Percentiles rank a stretch among this genome's conserved stretches.
Conservation (phyloP, 2,888 invertebrate genomes). For the Nymphalis c-album region DNA sequence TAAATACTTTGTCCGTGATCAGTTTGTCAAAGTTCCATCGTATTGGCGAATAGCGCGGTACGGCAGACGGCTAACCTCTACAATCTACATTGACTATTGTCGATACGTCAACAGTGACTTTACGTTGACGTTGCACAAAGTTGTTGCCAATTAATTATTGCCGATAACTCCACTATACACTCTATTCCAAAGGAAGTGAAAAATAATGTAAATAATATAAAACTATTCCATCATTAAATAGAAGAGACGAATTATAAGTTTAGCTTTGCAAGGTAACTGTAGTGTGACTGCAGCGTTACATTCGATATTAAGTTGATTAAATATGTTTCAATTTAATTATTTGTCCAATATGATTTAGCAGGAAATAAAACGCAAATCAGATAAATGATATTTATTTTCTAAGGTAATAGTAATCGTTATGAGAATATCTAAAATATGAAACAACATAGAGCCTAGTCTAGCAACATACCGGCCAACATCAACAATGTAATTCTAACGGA, state of each 20-base stretch:
- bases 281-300: too few species aligned
- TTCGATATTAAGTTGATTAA: too few species aligned
- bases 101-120: too few species aligned
- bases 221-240: too few species aligned
- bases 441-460: slow-evolving; percentile 25
- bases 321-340: too few species aligned
- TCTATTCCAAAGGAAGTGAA: too few species aligned
- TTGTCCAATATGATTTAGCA: too few species aligned
- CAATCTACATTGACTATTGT: too few species aligned
- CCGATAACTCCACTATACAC: not conserved
- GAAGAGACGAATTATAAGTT: too few species aligned
- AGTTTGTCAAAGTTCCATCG: not conserved
- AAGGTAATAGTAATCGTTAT: slow-evolving; percentile 54
- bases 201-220: too few species aligned
- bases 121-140: not conserved
- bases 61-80: too few species aligned
- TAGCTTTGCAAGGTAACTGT: too few species aligned
- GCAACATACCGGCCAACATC: slow-evolving; percentile 25
- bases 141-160: slow-evolving; percentile 3
- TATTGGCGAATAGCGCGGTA: not conserved
- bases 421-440: slow-evolving; percentile 58
- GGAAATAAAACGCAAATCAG: slow-evolving; percentile 50
- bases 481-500: slow-evolving; percentile 18
- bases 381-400: slow-evolving; percentile 71
- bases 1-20: not conserved